A percentile compares a stretch with the other conserved stretches of the same genome.
Evolutionary conservation across 2,113 vertebrate genomes (phyloP).

Genomic region (Aplodontia rufa): DNA sequence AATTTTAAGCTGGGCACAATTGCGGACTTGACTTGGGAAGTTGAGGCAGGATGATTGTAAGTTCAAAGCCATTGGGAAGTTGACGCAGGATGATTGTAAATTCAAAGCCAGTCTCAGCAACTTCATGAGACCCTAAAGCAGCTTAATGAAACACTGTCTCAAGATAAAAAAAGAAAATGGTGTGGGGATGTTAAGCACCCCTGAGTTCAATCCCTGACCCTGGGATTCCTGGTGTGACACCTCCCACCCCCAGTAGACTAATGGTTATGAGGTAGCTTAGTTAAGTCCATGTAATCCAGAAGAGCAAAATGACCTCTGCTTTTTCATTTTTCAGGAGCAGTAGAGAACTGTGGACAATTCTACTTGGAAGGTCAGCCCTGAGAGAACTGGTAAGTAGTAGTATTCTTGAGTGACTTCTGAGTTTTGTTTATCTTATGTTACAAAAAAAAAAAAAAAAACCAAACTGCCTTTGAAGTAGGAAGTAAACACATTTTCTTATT

Average conservation of each 20-base stretch:
- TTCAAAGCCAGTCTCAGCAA: no score
- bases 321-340: constrained; percentile 89
- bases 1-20: no score
- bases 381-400: constrained; percentile 91
- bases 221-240: no score
- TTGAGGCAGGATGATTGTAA: no score
- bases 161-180: no score
- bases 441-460: neutral
- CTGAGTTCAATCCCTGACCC: neutral
- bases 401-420: neutral
- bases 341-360: constrained; percentile 96
- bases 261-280: neutral
- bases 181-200: no score
- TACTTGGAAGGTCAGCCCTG: constrained; percentile 94
- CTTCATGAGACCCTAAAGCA: no score
- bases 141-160: no score
- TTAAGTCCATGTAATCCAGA: neutral
- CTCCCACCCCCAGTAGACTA: no score
- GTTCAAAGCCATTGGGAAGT: no score
- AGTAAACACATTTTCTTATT: neutral
- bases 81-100: no score
- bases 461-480: neutral
- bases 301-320: constrained; percentile 3
- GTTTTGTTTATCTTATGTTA: neutral
- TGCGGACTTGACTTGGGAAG: no score